Base-by-base conservation (phyloP, 2,113 vertebrate genomes). In the Melanostigma gelatinosum region DNA sequence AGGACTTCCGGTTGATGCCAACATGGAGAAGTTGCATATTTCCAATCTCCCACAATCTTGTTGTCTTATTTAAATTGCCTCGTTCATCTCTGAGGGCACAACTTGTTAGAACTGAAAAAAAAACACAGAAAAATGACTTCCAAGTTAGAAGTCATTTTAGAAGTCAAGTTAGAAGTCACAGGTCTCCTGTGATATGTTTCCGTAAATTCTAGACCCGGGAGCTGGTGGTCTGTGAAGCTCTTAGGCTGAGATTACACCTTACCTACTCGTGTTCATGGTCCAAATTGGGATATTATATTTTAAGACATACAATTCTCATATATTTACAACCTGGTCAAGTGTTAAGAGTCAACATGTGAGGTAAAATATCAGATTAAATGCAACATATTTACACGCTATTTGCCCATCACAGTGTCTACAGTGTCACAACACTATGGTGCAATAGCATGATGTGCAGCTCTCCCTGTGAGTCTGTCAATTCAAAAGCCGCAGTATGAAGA, bases 401-500 rank as follows among this genome's bases (percentile, higher is more conserved):
- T 54, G 22, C 13, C 36, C 22, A 0, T 24, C 63, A 36, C 36
- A 75, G 62, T 20, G 34, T 48, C 55, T 62, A 34, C 54, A 57
- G 24, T 72, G 15, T 68, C 24, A 54, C 32, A 64, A 44, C 72
- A 64, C 18, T 54, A 34, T 54, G 18, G 18, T 84, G 61, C 44
- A 85, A 82, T 32, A 63, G 48, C 48, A 75, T 27, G 8, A 72
- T 36, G 72, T 38, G 60, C 22, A 64, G 48, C 55, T 64, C 16
- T 62, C 63, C 54, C 78, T 55, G 52, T 36, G 20, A 85, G 50
- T 13, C 6, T 72, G 24, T 4, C n/a, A 27, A 77, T 63, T 2
- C 40, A 65, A 72, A 75, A n/a, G 16, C 16, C 36, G 58, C n/a
- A 38, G 55, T 71, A 42, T 71, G 24, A 52, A 80, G 64, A 58